phyloP scores from a whole-genome alignment of 2,797 vertebrate genomes.

The Tangara arthus region DNA sequence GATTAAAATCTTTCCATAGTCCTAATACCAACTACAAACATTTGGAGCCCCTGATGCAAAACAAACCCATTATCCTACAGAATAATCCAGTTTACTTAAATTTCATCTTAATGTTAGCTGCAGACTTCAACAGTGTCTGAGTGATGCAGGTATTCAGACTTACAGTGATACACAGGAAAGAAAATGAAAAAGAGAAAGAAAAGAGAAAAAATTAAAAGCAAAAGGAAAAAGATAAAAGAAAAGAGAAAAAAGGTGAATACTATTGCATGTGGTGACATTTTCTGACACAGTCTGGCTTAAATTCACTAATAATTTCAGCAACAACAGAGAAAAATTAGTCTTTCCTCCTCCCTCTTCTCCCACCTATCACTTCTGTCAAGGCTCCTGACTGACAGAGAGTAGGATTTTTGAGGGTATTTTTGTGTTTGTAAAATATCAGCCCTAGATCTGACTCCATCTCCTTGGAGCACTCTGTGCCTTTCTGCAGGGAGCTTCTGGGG shows the following conservation, averaged over 20 bases:
- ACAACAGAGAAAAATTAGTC: not conserved
- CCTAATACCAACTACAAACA: not conserved
- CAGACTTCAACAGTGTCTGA: not conserved
- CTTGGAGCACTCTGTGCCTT: not conserved
- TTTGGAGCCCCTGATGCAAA: not conserved
- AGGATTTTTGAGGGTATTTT: constrained; percentile 35
- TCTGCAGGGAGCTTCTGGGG: not conserved
- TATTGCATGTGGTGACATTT: not conserved
- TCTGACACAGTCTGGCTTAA: not conserved
- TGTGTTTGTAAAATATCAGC: constrained; percentile 4
- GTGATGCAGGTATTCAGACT: not conserved
- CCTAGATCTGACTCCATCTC: not conserved
- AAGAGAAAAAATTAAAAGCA: not conserved
- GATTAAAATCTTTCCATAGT: not conserved
- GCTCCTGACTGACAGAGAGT: not conserved
- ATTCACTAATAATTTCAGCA: not conserved
- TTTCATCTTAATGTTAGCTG: not conserved
- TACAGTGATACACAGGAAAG: not conserved
- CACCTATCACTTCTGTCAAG: not conserved
- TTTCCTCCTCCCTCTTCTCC: constrained; percentile 3
- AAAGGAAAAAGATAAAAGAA: fast-evolving
- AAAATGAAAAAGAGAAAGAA: not conserved
- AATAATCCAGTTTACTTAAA: not conserved
- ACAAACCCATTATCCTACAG: not conserved
- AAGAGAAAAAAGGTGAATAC: not conserved